Base-by-base conservation (phyloP, 1,140 invertebrate genomes). In the Psilanteris sp. region DNA sequence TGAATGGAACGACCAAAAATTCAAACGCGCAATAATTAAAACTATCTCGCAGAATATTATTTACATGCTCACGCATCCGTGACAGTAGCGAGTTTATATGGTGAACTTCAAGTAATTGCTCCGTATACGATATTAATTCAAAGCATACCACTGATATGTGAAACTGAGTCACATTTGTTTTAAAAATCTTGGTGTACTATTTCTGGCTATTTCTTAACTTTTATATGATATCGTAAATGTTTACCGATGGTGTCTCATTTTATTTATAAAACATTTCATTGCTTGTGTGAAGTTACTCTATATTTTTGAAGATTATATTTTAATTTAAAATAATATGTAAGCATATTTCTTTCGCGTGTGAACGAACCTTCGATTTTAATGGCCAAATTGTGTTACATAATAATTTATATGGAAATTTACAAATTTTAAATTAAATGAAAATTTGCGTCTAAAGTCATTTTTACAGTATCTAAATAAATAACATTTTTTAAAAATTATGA, bases 1-100 rank as follows among this genome's bases (percentile, higher is more conserved):
- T 59, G 43, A 66, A 66, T 55, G 34, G 31, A 37, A 44, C 11
- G 39, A 50, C 26, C 41, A 62, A 62, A 62, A 55, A 37, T 48
- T 50, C 26, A 41, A 14, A 54, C 29, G 37, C 29, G 0, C n/a
- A 14, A 46, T 14, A 44, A 66, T 54, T 44, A 44, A 9, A 52
- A 24, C 13, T 8, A 6, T 0, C 43, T 27, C 3, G 15, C 6
- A 22, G 26, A 15, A n/a, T n/a, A 20, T 59, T 59, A 31, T 59
- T 52, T 44, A 41, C n/a, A 16, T 15, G 13, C 9, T 4, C 27
- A 14, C 15, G 7, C 41, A 27, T 32, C 20, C 24, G 37, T 20
- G 29, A 27, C 29, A 16, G 59, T 37, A 29, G 9, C 15, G n/a
- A 15, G 18, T 27, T 26, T 52, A 26, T 26, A 26, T 5, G 24